Conservation (phyloP, 2,888 invertebrate species). For the Caenorhabditis sp. region DNA sequence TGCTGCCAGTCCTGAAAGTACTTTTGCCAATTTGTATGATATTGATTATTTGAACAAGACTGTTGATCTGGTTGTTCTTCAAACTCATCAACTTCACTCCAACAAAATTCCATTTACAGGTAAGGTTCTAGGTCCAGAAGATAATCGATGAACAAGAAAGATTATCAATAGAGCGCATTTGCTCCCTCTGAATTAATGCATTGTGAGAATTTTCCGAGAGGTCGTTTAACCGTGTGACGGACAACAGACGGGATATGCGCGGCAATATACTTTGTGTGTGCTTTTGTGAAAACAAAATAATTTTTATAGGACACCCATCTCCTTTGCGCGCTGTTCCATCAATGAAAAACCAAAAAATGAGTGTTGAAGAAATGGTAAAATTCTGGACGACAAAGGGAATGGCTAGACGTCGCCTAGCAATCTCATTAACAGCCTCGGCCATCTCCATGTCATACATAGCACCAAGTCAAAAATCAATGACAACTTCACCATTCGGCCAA, state of each 20-base stretch:
- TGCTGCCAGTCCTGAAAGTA: conserved; percentile 16
- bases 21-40: conserved; percentile 23
- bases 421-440: conserved; percentile 23
- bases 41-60: conserved; percentile 31
- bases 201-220: no score
- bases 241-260: no score
- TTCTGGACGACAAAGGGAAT: conserved; percentile 12
- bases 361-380: conserved; percentile 8
- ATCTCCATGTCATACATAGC: conserved; percentile 22
- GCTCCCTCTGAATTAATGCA: no score
- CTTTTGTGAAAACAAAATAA: no score
- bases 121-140: background rate
- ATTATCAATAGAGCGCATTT: no score
- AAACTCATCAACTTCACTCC: conserved; percentile 44
- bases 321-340: conserved; percentile 19
- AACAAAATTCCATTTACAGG: conserved; percentile 29
- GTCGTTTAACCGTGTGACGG: no score
- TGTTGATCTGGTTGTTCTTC: conserved; percentile 29
- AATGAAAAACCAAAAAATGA: conserved; percentile 20
- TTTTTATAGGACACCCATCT: conserved; percentile 16
- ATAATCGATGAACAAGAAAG: background rate
- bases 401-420: conserved; percentile 10
- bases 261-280: no score
- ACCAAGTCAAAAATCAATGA: background rate
- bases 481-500: conserved; percentile 20